phyloP scores from a whole-genome alignment of 2,797 vertebrate species.

The Stomatorhinus walkeri region DNA sequence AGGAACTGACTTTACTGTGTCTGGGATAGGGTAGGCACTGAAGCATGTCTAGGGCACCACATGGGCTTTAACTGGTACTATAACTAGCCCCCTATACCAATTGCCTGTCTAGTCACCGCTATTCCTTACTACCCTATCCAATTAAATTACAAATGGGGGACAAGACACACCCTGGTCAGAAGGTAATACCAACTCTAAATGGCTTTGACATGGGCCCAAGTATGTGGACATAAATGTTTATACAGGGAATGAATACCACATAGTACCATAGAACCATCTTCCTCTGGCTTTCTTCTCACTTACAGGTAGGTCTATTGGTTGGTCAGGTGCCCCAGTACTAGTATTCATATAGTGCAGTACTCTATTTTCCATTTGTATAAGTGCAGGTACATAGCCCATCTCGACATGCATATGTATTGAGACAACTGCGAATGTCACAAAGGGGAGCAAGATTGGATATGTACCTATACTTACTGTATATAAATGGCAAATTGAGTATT shows the following conservation, averaged over 20 bases:
- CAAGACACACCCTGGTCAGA: neutral
- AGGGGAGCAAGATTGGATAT: neutral
- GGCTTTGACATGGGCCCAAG: neutral
- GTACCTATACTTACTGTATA: neutral
- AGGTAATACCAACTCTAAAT: neutral
- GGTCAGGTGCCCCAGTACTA: neutral
- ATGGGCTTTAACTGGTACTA: too few species aligned
- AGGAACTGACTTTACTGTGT: neutral
- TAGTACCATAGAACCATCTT: neutral
- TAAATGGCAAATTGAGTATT: neutral
- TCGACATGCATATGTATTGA: neutral
- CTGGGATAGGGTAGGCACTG: too few species aligned
- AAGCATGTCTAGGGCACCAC: too few species aligned
- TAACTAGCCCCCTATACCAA: too few species aligned
- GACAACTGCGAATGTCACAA: neutral
- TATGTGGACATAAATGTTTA: neutral
- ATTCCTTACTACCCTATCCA: too few species aligned
- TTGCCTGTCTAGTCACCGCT: too few species aligned
- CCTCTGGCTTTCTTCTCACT: neutral
- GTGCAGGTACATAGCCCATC: neutral
- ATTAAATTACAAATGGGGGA: neutral
- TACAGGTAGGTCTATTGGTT: neutral
- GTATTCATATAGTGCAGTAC: neutral
- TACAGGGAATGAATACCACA: neutral
- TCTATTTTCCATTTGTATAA: neutral